Evolutionary conservation across 2,888 invertebrate genomes (phyloP).

Genomic region (Acleris sparsana): DNA sequence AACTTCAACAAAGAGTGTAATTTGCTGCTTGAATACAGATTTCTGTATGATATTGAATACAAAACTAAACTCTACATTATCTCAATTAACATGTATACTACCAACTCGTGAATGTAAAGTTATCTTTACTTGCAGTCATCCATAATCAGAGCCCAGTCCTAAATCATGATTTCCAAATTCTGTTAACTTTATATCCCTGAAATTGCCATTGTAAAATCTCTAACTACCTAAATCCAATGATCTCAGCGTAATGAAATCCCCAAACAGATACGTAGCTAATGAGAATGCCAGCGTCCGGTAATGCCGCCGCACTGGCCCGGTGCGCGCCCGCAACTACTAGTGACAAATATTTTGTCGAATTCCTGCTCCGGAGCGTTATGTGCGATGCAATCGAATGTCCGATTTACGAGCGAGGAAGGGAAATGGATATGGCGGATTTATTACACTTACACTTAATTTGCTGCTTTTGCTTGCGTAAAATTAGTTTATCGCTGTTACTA

Average conservation of each 20-base stretch:
- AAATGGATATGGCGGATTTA: constrained; percentile 12
- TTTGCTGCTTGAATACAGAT: no score
- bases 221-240: constrained; percentile 10
- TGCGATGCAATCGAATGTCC: constrained; percentile 20
- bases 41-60: no score
- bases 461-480: no score
- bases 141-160: neutral
- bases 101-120: no score
- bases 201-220: neutral
- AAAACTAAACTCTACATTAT: no score
- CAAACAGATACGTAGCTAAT: constrained; percentile 24
- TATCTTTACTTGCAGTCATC: no score
- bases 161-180: neutral
- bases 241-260: constrained; percentile 14
- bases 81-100: no score
- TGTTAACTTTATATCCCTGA: neutral
- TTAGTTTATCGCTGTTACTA: no score
- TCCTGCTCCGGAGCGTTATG: constrained; percentile 23
- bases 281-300: constrained; percentile 22
- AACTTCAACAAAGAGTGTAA: no score
- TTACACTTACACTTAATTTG: no score
- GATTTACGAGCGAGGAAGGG: constrained; percentile 12
- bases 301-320: neutral
- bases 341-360: constrained; percentile 38
- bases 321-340: constrained; percentile 10